These are phyloP conservation scores for Dusona sp. DNA, from an alignment of 2,888 invertebrate species.

Conservation along the genomic window DNA sequence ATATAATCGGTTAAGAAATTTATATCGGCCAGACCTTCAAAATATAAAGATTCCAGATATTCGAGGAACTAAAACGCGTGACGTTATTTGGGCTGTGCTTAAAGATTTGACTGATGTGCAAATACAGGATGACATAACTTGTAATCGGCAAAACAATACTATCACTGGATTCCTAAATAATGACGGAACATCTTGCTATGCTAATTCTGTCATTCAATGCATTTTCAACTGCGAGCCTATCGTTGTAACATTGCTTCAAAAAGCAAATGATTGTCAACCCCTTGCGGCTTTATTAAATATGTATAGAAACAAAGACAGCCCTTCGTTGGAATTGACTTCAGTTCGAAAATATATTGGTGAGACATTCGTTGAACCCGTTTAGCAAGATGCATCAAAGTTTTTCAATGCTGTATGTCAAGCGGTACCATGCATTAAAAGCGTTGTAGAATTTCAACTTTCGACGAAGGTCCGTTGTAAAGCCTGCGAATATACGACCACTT, in stretches of 20 bases:
- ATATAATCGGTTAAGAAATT: no score
- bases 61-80: no score
- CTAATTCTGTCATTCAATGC: constrained; percentile 39
- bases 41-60: neutral
- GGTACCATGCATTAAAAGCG: neutral
- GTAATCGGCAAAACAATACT: constrained; percentile 11
- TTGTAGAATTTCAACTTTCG: neutral
- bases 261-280: constrained; percentile 42
- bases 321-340: constrained; percentile 38
- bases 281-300: neutral
- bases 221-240: constrained; percentile 38
- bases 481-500: no score
- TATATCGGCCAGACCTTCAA: no score
- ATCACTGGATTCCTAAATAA: no score
- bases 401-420: constrained; percentile 5
- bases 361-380: constrained; percentile 26
- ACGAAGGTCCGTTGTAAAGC: neutral
- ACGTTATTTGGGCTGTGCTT: no score
- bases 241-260: neutral
- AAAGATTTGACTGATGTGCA: neutral
- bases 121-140: neutral
- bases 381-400: no score
- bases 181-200: constrained; percentile 41
- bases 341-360: constrained; percentile 47
- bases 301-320: neutral